Base-by-base conservation (phyloP, 1,140 invertebrate species). In the Papilio machaon region DNA sequence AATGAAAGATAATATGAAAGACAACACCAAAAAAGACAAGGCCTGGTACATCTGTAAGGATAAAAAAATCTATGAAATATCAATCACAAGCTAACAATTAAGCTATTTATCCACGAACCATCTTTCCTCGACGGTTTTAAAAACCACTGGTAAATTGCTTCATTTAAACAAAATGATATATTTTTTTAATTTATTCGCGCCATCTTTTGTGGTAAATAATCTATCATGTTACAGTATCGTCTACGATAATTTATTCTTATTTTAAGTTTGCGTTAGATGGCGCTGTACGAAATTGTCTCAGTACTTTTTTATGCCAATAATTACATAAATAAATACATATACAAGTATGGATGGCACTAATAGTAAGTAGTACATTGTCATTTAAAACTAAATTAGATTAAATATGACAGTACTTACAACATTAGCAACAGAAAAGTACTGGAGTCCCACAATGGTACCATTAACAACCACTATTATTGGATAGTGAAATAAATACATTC, bases 401-500 rank as follows among this genome's bases (percentile, higher is more conserved):
- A 30, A 76, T n/a, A 30, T 10, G 13, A 13, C 19, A 54, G 6
- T 54, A 76, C 74, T 76, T 30, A 76, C 74, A 38, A 76, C 23
- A 30, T 52, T 76, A 15, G 46, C 47, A 38, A 76, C 74, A 52
- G 43, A 49, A 17, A 76, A 76, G 19, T 49, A 47, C 35, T 52
- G 47, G 10, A 43, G 77, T 30, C 23, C 54, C 2, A 64, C 5
- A 9, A 60, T 38, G 6, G 77, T 67, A 38, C 77, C 77, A 10
- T 64, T 79, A 5, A 46, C 58, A 8, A 79, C 58, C 0, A 79
- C 35, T 46, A 79, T 79, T 15, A 79, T 67, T 9, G 77, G 77
- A 80, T 93, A 84, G 84, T 95, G 95, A 73, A 93, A 85, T 2
- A 95, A 81, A 81, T 95, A 95, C 82, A 95, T 95, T 3, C 90